phyloP scores from a whole-genome alignment of 2,888 invertebrate species.

The Romanomermis culicivorax region DNA sequence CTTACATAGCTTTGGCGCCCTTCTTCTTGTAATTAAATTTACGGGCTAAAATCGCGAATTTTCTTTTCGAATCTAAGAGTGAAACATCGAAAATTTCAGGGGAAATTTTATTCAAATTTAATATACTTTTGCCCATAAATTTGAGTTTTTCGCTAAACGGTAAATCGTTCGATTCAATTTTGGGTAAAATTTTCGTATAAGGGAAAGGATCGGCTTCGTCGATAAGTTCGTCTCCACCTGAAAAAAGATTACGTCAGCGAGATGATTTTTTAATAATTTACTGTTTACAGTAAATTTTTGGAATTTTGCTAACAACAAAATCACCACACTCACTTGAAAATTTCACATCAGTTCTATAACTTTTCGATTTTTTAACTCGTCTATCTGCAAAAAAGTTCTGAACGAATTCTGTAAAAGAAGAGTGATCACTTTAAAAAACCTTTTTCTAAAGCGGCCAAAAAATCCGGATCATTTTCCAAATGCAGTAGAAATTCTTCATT shows the following conservation, averaged over 20 bases:
- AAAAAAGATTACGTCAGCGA: no score
- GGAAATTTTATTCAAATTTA: background rate
- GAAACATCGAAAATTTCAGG: background rate
- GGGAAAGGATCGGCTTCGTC: conserved; percentile 4
- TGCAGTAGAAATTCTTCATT: conserved; percentile 75
- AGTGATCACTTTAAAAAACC: no score
- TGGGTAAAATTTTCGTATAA: conserved; percentile 3
- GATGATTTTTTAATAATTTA: no score
- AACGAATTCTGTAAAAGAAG: background rate
- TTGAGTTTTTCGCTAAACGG: background rate
- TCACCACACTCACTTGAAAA: background rate
- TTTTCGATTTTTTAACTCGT: background rate
- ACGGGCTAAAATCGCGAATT: conserved; percentile 2
- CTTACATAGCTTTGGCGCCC: conserved; percentile 1
- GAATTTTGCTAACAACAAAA: no score
- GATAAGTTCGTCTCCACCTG: background rate
- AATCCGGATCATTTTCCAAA: conserved; percentile 60
- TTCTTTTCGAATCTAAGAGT: conserved; percentile 1
- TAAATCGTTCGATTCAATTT: background rate
- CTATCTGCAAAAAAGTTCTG: background rate
- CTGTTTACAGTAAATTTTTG: background rate
- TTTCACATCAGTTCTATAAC: background rate
- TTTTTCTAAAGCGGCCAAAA: conserved; percentile 57
- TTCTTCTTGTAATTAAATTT: conserved; percentile 1
- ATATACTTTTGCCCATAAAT: conserved; percentile 4